Base-by-base conservation (phyloP, 2,113 vertebrate genomes). In the Carassius gibelio region DNA sequence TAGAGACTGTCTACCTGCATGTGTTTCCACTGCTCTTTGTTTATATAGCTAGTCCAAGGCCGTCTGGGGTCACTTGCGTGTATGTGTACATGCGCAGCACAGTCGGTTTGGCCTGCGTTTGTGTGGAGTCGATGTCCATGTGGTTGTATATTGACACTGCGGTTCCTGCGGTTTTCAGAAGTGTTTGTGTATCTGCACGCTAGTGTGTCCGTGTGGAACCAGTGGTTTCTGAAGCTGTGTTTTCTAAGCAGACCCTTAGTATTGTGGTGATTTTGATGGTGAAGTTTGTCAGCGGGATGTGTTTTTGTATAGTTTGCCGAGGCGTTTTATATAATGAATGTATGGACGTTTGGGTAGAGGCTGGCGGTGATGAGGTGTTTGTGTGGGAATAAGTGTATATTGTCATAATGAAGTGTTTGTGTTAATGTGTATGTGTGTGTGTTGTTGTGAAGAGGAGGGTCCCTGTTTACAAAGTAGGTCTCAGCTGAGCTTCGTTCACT, bases 401-500 rank as follows among this genome's bases (percentile, higher is more conserved):
- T 71, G 19, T 72, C 23, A 26, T 83, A 83, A 83, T 72, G 34
- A 83, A 8, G 68, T 80, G 68, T 71, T 69, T 72, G 78, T 66
- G 78, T 71, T 3, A 2, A n/a, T 75, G 76, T 79, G 79, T 21
- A n/a, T 79, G 21, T 42, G 30, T 55, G 66, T 82, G 81, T 59
- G 57, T 59, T 72, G 66, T 83, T 59, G 59, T 83, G 48, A 42
- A 59, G 81, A 72, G 50, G 34, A 86, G 81, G 90, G 92, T 90
- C 91, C 72, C 78, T 94, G 94, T 94, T 94, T 94, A 94, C 92
- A 93, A 90, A 92, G 91, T 64, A 89, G 91, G 90, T 94, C 92
- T 92, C 92, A 92, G 88, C 91, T 93, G 92, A 93, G 91, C 91
- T 91, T 89, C 85, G 87, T 93, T 94, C 92, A 91, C 91, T 94